Conservation (phyloP, 2,797 vertebrate species). For the Schizopygopsis pylzovi region DNA sequence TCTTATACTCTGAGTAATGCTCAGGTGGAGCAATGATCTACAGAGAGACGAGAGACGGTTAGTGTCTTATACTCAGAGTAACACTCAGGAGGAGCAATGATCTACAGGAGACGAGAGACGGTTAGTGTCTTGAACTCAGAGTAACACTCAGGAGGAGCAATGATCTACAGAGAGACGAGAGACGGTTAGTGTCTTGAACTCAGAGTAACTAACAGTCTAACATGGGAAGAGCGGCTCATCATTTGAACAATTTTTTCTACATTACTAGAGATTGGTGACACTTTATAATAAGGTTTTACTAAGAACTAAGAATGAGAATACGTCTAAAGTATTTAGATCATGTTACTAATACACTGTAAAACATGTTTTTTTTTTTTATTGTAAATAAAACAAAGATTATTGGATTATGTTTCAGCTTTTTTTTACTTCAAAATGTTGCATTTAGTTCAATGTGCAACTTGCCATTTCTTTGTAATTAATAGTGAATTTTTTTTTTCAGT, state of each 20-base stretch:
- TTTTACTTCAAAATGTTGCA: too few relatives aligned
- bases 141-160: constrained; percentile 94
- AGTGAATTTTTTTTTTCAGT: not conserved
- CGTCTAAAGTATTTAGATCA: too few relatives aligned
- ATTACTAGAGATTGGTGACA: too few relatives aligned
- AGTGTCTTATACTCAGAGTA: not conserved
- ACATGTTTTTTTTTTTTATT: too few relatives aligned
- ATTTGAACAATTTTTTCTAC: too few relatives aligned
- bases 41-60: not conserved
- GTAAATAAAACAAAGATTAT: too few relatives aligned
- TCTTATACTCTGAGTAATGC: constrained; percentile 52
- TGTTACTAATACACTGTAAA: not conserved
- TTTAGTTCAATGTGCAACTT: not conserved
- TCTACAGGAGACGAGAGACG: constrained; percentile 73
- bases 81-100: constrained; percentile 98
- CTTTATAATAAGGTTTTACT: not conserved
- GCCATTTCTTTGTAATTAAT: not conserved
- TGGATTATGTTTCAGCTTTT: not conserved
- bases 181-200: not conserved
- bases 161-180: constrained; percentile 82
- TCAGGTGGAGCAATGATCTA: constrained; percentile 98
- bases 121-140: not conserved
- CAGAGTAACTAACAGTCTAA: too few relatives aligned
- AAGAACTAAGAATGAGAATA: not conserved
- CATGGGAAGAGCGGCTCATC: not conserved